A percentile compares a stretch with the other conserved stretches of the same genome.
Evolutionary conservation across 2,888 invertebrate species (phyloP).

Genomic region (Meandrusa payeni): DNA sequence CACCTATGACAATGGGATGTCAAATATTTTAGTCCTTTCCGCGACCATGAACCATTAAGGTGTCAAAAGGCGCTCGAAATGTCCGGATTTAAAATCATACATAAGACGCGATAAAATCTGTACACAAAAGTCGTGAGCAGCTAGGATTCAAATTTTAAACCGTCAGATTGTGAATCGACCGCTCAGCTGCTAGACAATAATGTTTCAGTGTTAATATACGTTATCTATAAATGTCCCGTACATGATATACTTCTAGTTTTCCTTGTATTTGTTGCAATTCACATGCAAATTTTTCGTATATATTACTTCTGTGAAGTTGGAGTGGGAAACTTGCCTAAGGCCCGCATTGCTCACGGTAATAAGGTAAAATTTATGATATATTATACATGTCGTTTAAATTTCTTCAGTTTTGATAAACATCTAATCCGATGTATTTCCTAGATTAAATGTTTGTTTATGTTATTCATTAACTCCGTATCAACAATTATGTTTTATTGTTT

Average conservation of each 20-base stretch:
- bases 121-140: too few species aligned
- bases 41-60: too few species aligned
- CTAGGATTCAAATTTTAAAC: too few species aligned
- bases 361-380: constrained; percentile 16
- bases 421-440: constrained; percentile 15
- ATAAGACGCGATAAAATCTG: too few species aligned
- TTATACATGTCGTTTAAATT: constrained; percentile 10
- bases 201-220: neutral
- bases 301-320: constrained; percentile 14
- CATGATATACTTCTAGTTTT: constrained; percentile 12
- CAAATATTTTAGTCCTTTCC: too few species aligned
- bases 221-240: constrained; percentile 2
- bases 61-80: too few species aligned
- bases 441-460: constrained; percentile 20
- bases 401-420: constrained; percentile 19
- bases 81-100: too few species aligned
- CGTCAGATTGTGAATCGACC: too few species aligned
- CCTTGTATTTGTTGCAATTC: constrained; percentile 20
- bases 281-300: constrained; percentile 15
- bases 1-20: too few species aligned
- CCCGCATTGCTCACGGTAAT: constrained; percentile 5
- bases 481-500: constrained; percentile 10
- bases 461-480: constrained; percentile 8
- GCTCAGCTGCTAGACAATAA: too few species aligned
- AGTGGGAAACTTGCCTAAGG: constrained; percentile 8